A percentile compares a stretch with the other conserved stretches of the same genome.
Evolutionary conservation across 2,797 vertebrate genomes (phyloP).

Genomic region (Thalassophryne amazonica): DNA sequence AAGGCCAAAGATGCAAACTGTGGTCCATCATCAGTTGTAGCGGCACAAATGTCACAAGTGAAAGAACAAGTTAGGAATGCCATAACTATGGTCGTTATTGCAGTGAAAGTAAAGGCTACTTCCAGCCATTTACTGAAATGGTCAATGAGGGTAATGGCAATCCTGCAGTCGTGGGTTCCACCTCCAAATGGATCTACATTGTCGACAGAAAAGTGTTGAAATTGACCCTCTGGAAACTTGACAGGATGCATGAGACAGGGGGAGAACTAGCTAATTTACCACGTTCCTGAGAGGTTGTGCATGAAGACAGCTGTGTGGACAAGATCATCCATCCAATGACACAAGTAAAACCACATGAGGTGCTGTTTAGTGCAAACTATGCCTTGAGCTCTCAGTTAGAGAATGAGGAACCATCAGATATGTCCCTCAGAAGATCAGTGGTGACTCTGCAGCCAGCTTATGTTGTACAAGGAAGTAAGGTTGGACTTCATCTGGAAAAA

Average conservation of each 20-base stretch:
- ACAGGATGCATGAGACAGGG: background rate
- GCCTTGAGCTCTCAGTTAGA: background rate
- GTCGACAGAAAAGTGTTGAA: background rate
- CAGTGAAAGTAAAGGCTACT: background rate
- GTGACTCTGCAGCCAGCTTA: background rate
- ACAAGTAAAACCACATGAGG: background rate
- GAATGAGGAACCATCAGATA: background rate
- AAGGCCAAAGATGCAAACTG: background rate
- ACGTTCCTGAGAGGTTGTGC: background rate
- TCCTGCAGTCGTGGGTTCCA: background rate
- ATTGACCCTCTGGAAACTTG: background rate
- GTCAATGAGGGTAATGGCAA: background rate
- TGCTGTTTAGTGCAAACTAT: background rate
- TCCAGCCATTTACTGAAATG: background rate
- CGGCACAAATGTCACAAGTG: background rate
- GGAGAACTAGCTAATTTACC: background rate
- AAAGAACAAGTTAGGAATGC: background rate
- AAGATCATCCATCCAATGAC: background rate
- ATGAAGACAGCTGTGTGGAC: background rate
- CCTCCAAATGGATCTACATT: background rate
- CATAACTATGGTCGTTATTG: background rate
- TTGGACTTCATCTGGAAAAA: too few relatives aligned
- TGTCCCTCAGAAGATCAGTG: background rate
- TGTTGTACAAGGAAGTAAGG: background rate
- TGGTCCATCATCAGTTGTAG: background rate